Percentiles rank a stretch among this genome's conserved stretches.
phyloP scores from a whole-genome alignment of 2,888 invertebrate species.

The Lysandra coridon region DNA sequence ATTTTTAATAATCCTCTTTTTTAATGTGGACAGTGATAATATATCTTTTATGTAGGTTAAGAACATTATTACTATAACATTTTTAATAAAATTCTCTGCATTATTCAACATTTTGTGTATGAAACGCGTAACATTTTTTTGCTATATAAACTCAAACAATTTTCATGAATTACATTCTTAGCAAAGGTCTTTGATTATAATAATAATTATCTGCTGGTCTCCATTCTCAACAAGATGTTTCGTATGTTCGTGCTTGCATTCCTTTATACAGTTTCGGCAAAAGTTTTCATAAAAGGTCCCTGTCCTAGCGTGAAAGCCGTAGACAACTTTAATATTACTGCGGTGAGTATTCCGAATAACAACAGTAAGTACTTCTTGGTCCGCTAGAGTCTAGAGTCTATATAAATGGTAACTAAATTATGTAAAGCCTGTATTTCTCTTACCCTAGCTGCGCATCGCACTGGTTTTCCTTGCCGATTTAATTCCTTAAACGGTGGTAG shows the following conservation, averaged over 20 bases:
- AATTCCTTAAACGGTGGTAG: too few relatives aligned
- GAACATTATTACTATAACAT: neutral
- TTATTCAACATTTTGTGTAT: neutral
- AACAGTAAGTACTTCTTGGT: neutral
- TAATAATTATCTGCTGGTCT: neutral
- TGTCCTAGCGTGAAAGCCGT: conserved; percentile 11
- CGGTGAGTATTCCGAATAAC: neutral
- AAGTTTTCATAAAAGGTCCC: conserved; percentile 23
- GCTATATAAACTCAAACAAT: neutral
- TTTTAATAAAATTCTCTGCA: neutral
- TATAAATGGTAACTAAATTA: too few relatives aligned
- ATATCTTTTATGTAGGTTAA: neutral
- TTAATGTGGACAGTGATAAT: neutral
- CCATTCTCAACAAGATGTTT: neutral
- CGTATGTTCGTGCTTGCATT: neutral
- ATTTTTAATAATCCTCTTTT: too few relatives aligned
- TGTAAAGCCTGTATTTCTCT: too few relatives aligned
- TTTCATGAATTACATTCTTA: neutral
- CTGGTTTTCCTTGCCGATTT: too few relatives aligned
- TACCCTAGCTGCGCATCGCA: too few relatives aligned
- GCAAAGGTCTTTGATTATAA: neutral
- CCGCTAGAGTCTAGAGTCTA: too few relatives aligned
- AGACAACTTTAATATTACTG: conserved; percentile 16
- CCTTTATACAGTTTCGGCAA: neutral
- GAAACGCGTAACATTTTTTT: neutral